phyloP scores from a whole-genome alignment of 2,113 vertebrate genomes.

The Tetrax tetrax region DNA sequence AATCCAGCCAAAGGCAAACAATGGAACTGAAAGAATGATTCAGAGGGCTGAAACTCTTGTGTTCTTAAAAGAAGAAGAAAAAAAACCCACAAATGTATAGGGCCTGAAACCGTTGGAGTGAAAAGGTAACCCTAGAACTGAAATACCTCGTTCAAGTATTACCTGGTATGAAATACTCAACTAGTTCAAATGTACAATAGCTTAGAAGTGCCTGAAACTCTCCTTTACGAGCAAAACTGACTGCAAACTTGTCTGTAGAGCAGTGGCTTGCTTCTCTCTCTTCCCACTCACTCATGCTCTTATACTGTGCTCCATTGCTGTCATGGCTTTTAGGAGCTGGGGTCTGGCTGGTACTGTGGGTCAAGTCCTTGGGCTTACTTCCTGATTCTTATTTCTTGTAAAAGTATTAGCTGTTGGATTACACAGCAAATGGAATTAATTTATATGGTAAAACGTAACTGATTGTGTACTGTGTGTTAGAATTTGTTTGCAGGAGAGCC shows the following conservation, averaged over 20 bases:
- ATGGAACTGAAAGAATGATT: background rate
- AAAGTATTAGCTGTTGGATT: background rate
- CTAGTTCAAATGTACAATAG: background rate
- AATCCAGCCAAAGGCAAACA: background rate
- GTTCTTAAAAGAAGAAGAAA: background rate
- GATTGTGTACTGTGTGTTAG: background rate
- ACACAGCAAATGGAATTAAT: background rate
- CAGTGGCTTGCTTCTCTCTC: background rate
- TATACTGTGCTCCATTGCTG: background rate
- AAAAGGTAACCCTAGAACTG: background rate
- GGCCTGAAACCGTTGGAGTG: background rate
- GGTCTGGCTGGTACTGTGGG: background rate
- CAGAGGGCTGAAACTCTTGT: background rate
- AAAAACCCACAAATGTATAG: background rate
- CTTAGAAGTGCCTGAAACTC: background rate
- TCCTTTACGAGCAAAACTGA: background rate
- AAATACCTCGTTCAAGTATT: background rate
- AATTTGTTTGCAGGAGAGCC: background rate
- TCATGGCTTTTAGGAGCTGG: background rate
- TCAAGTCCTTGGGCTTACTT: background rate
- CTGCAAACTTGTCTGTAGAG: background rate
- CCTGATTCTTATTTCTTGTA: background rate
- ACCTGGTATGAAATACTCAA: background rate
- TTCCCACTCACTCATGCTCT: background rate
- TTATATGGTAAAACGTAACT: background rate